These are phyloP conservation scores for Gadopsis bispinosus DNA, from an alignment of 2,797 vertebrate species.

Conservation along the genomic window DNA sequence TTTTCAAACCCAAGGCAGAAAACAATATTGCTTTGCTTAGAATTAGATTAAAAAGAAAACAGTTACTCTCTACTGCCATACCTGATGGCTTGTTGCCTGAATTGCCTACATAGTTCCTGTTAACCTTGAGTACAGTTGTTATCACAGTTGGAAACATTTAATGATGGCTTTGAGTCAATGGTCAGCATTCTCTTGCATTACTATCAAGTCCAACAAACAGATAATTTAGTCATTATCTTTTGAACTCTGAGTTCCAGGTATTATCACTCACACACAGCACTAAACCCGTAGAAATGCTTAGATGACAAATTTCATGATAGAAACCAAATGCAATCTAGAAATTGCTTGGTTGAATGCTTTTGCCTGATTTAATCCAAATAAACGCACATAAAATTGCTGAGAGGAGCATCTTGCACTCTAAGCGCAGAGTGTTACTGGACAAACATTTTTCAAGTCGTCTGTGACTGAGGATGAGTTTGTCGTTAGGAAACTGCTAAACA, in stretches of 20 bases:
- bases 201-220: constrained; percentile 53
- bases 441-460: constrained; percentile 9
- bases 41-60: constrained; percentile 6
- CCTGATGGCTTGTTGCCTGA: neutral
- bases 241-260: constrained; percentile 68
- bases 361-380: constrained; percentile 34
- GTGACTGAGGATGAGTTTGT: neutral
- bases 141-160: constrained; percentile 44
- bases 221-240: constrained; percentile 68
- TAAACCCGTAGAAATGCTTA: constrained; percentile 53
- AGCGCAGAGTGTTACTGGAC: neutral
- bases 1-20: too few species aligned
- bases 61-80: neutral
- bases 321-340: constrained; percentile 39
- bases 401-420: neutral
- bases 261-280: constrained; percentile 32
- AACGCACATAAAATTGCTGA: constrained; percentile 24
- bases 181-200: constrained; percentile 42
- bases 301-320: constrained; percentile 16
- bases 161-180: constrained; percentile 37
- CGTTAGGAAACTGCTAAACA: constrained; percentile 15
- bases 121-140: constrained; percentile 56
- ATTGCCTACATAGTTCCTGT: neutral
- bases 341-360: constrained; percentile 11
- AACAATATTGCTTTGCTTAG: neutral